These are phyloP conservation scores for Ochlodes sylvanus DNA, from an alignment of 2,888 invertebrate species.

Conservation along the genomic window DNA sequence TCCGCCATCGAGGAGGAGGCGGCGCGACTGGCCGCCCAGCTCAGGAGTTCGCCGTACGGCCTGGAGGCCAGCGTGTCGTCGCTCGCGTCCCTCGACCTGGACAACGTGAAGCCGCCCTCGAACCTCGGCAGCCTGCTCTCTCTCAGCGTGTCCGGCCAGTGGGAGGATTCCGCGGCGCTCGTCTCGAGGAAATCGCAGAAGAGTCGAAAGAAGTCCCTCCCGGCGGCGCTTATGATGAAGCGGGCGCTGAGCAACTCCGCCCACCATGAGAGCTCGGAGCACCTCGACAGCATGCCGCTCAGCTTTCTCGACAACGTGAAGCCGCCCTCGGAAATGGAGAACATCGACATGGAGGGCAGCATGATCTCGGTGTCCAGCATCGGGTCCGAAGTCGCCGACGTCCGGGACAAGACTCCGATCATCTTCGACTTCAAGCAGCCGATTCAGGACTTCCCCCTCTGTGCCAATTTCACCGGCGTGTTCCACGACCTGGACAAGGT, in stretches of 20 bases:
- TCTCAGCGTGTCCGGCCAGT: constrained; percentile 78
- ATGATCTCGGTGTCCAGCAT: constrained; percentile 94
- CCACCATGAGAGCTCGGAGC: constrained; percentile 86
- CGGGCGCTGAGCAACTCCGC: constrained; percentile 87
- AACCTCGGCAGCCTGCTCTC: constrained; percentile 89
- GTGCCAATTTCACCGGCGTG: constrained; percentile 68
- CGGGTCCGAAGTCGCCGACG: constrained; percentile 90
- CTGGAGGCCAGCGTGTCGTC: constrained; percentile 87
- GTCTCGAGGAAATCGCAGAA: constrained; percentile 69
- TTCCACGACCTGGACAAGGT: constrained; percentile 88
- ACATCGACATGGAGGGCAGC: constrained; percentile 91
- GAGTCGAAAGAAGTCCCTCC: constrained; percentile 88
- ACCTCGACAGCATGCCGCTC: constrained; percentile 83
- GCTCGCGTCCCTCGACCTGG: constrained; percentile 87
- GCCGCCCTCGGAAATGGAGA: constrained; percentile 93
- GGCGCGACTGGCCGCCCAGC: constrained; percentile 85
- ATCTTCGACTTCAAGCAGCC: constrained; percentile 86
- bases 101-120: constrained; percentile 91
- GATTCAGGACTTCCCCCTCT: constrained; percentile 76
- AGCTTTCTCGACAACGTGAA: constrained; percentile 92
- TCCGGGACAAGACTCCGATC: constrained; percentile 72
- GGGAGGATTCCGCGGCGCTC: constrained; percentile 70
- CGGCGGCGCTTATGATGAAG: constrained; percentile 88
- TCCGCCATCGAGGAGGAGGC: constrained; percentile 91
- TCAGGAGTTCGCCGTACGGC: constrained; percentile 61